Conservation (phyloP, 2,113 vertebrate genomes). For the Progne subis region DNA sequence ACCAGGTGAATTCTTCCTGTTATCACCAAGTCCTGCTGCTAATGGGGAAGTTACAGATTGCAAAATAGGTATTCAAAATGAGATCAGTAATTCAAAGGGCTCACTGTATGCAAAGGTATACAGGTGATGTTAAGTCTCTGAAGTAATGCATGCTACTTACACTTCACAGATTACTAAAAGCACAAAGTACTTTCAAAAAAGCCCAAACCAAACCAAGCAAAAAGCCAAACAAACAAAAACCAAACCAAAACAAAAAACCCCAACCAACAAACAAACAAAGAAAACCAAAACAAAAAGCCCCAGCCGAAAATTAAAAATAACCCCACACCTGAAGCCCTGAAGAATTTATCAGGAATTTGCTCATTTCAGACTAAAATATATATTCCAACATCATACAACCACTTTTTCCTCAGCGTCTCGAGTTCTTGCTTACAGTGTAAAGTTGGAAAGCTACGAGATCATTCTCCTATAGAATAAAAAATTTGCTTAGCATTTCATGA, state of each 20-base stretch:
- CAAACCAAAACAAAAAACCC: neutral
- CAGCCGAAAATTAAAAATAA: neutral
- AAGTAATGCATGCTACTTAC: neutral
- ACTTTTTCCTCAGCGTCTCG: neutral
- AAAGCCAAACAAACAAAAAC: neutral
- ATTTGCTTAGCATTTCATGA: neutral
- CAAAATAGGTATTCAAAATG: neutral
- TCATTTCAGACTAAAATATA: neutral
- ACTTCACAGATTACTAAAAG: neutral
- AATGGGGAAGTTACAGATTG: neutral
- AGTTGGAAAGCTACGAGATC: neutral
- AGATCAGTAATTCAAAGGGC: neutral
- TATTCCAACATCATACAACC: neutral
- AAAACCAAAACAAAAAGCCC: neutral
- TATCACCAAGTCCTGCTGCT: neutral
- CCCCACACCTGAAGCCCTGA: neutral
- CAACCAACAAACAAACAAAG: neutral
- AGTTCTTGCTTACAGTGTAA: neutral
- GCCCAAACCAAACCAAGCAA: neutral
- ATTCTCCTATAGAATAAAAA: neutral
- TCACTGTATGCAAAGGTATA: neutral
- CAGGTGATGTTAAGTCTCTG: neutral
- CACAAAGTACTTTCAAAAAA: neutral
- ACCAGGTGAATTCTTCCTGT: neutral
- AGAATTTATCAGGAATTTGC: neutral